Evolutionary conservation across 2,113 vertebrate species (phyloP), one percentile per base, ranked within the genome.

Genomic region (Gavialis gangeticus): DNA sequence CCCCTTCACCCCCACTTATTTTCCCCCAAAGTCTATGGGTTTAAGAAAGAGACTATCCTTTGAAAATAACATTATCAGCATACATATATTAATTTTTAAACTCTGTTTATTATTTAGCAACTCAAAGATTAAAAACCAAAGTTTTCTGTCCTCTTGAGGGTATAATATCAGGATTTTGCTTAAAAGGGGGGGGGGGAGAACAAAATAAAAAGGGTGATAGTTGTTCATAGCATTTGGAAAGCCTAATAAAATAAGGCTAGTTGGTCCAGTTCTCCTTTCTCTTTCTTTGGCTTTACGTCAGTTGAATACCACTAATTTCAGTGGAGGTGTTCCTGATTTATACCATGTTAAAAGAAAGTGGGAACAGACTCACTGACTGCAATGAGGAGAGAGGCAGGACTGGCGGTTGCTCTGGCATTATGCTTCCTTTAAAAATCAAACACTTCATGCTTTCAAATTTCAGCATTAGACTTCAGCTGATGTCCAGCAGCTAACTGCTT

Each of bases 41-140:
- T 84, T 91, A 85, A 82, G 75, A 93, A 92, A 95, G 62, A 95
- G 87, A 94, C 62, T 78, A 16, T 93, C 60, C 95, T 96, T 87
- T 91, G 92, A 94, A 93, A 96, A 89, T 54, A 71, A 46, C 56
- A 28, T 75, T 94, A 46, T 92, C 89, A 95, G 80, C 95, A 84
- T 96, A 93, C 58, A 94, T 93, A 95, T 84, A 95, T 96, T 96
- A 96, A 94, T 96, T 96, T 95, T 96, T 97, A 95, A 95, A 97
- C 96, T 96, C 86, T 96, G 87, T 96, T 97, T 97, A 95, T 84
- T 87, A 15, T 94, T 90, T 86, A 91, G 75, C 85, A 66, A 75
- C 75, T 96, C 89, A 34, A 89, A 89, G 79, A 85, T 82, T 80
- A 80, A 75, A 69, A 85, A 73, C n/a, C 37, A 64, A 54, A 85